Percentiles rank a stretch among this genome's conserved stretches.
Evolutionary conservation across 2,797 vertebrate genomes (phyloP).

Genomic region (Argentina silus): DNA sequence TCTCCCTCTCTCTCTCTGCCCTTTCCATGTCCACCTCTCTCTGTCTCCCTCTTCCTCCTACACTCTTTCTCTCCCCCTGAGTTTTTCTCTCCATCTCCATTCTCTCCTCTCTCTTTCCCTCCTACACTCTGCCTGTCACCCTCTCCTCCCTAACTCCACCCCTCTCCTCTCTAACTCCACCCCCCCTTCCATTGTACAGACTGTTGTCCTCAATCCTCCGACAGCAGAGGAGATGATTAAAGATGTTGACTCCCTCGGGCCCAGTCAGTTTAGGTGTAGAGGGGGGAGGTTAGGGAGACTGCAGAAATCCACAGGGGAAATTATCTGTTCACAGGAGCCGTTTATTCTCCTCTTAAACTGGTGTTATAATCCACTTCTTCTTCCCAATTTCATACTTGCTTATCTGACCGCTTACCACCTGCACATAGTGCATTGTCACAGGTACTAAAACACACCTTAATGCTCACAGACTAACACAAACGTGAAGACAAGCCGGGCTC

Average conservation of each 20-base stretch:
- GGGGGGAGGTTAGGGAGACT: too few relatives aligned
- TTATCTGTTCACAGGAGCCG: background rate
- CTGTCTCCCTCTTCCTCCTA: background rate
- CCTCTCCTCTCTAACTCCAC: slow-evolving; percentile 5
- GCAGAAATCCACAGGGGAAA: background rate
- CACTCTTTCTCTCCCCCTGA: slow-evolving; percentile 8
- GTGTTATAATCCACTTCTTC: background rate
- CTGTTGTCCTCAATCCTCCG: slow-evolving; percentile 5
- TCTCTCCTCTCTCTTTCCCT: background rate
- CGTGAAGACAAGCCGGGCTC: background rate
- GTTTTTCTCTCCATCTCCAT: slow-evolving; percentile 11
- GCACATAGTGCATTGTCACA: too few relatives aligned
- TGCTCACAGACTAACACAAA: slow-evolving; percentile 14
- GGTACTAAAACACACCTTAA: slow-evolving; percentile 20
- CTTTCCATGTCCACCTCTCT: too few relatives aligned
- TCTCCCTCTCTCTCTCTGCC: too few relatives aligned
- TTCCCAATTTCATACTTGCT: too few relatives aligned
- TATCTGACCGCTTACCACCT: too few relatives aligned
- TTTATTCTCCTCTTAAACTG: background rate
- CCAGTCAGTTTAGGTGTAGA: background rate
- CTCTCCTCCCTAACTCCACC: background rate
- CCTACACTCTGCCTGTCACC: background rate
- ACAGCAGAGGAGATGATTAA: background rate
- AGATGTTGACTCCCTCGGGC: background rate
- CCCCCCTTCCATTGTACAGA: background rate